phyloP scores from a whole-genome alignment of 2,113 vertebrate genomes.

The cattle (Bos taurus) region ARS-UCD2.0 NC_037329.1:89444001-89444500 shows the following conservation, averaged over 20 bases:
- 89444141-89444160: conserved; percentile 16
- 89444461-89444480: not conserved
- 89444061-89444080: not conserved
- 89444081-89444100: not conserved
- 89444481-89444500: not conserved
- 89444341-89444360: not conserved
- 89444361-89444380: not conserved
- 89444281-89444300: not conserved
- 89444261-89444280: not conserved
- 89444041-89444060: not conserved
- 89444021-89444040: not conserved
- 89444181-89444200: not conserved
- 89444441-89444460: not conserved
- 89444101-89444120: not conserved
- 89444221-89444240: not conserved
- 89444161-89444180: not conserved
- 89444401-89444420: not conserved
- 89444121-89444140: not conserved
- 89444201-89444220: conserved; percentile 13
- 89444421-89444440: not conserved
- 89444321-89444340: not conserved
- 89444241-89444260: not conserved
- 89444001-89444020: not conserved
- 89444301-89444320: not conserved
- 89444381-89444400: not conserved